Evolutionary conservation across 2,797 vertebrate species (phyloP).

Genomic region (Brotula barbata): DNA sequence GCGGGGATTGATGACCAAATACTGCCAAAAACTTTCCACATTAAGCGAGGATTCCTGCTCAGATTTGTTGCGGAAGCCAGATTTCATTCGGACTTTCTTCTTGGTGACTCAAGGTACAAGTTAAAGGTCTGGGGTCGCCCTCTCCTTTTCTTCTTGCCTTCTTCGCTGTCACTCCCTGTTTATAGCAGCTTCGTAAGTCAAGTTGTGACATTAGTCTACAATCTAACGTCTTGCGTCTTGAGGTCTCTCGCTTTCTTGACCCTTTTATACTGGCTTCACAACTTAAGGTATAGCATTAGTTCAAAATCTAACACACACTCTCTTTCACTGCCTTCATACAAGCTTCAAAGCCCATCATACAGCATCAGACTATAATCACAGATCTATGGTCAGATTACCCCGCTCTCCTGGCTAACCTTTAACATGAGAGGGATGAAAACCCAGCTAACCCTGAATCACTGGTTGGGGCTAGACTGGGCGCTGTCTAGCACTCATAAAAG

Average conservation of each 20-base stretch:
- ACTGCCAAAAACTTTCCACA: constrained; percentile 30
- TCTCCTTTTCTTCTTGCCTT: background rate
- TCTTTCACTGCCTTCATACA: constrained; percentile 42
- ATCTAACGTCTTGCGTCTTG: constrained; percentile 55
- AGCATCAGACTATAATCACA: constrained; percentile 70
- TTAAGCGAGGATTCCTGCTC: constrained; percentile 23
- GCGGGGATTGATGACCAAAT: constrained; percentile 35
- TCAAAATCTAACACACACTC: constrained; percentile 58
- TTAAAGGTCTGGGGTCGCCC: constrained; percentile 23
- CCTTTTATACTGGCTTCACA: constrained; percentile 64
- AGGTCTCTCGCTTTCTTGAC: constrained; percentile 58
- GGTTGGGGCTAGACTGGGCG: constrained; percentile 63
- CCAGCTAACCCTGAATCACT: constrained; percentile 73
- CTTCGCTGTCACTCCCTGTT: constrained; percentile 29
- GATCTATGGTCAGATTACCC: constrained; percentile 74
- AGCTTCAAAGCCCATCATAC: constrained; percentile 69
- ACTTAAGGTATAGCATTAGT: constrained; percentile 66
- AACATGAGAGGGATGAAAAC: constrained; percentile 75
- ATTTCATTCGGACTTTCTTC: constrained; percentile 26
- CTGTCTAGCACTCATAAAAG: constrained; percentile 72
- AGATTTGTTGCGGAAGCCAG: background rate
- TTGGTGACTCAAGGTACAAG: constrained; percentile 25
- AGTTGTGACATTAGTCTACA: constrained; percentile 55
- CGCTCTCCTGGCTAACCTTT: constrained; percentile 72
- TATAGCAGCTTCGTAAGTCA: constrained; percentile 51